A percentile compares a stretch with the other conserved stretches of the same genome.
These are phyloP conservation scores for Peromyscus polionotus DNA, from an alignment of 2,113 vertebrate species.

Conservation along the genomic window DNA sequence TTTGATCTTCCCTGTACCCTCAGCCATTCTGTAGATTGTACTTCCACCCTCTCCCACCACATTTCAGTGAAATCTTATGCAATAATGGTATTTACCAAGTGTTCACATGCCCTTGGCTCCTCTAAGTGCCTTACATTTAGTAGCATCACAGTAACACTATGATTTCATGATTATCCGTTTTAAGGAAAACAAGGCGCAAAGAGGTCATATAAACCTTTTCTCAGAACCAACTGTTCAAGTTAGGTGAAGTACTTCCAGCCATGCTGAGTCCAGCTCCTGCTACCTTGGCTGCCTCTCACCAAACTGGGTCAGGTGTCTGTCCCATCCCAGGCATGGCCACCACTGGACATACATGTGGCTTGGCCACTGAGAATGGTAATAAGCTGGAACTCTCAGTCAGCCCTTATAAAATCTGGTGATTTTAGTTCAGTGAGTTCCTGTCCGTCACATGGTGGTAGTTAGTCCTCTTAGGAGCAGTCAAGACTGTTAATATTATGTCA, in stretches of 20 bases:
- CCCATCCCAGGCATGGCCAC: background rate
- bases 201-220: background rate
- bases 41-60: background rate
- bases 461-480: slow-evolving; percentile 14
- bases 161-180: slow-evolving; percentile 39
- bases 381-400: slow-evolving; percentile 33
- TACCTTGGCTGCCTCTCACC: background rate
- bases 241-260: background rate
- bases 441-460: slow-evolving; percentile 13
- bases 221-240: background rate
- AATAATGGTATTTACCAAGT: slow-evolving; percentile 20
- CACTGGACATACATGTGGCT: background rate
- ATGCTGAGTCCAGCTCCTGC: background rate
- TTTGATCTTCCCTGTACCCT: slow-evolving; percentile 2
- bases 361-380: background rate
- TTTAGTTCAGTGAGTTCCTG: slow-evolving; percentile 30
- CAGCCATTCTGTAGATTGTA: background rate
- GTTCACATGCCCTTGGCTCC: background rate
- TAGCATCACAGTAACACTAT: background rate
- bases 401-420: slow-evolving; percentile 14
- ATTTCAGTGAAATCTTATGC: slow-evolving; percentile 30
- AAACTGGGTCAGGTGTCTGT: background rate
- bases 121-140: slow-evolving; percentile 39
- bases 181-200: slow-evolving; percentile 42
- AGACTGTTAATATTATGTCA: background rate